Evolutionary conservation across 2,888 invertebrate genomes (phyloP), one percentile per base, ranked within the genome.

Genomic region (Timema podura): DNA sequence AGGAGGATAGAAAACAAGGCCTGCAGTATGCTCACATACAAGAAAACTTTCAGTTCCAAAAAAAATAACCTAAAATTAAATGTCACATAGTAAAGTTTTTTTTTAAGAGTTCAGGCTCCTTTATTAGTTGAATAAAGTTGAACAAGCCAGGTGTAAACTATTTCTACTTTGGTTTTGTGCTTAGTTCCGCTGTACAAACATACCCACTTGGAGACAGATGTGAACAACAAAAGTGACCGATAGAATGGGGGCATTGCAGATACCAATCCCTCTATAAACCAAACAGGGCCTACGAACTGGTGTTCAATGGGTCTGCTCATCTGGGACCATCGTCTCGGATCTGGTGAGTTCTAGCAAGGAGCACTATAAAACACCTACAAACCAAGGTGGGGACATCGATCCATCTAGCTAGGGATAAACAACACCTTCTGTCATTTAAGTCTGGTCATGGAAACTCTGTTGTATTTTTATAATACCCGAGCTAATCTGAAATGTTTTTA

Each of bases 291-390:
- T 98, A 93, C 82, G 98, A 98, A 83, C 86, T 99, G 79, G 92
- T 75, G 90, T 97, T 47, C 95, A 98, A 80, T 99, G 99, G 99
- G 89, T 97, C 64, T 95, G 96, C 69, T 94, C 97, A 2, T 97
- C 97, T 30, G 98, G 98, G 11, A 92, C 94, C 69, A 93, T 97
- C 74, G 92, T 98, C 16, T 91, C 93, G 61, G 98, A 98, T 82
- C 30, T 30, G 30, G 30, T 30, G 30, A 30, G 30, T 30, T 47
- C 30, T 30, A 30, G 30, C 30, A 30, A 30, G 30, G 30, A 30
- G 30, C 30, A 2, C 30, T 30, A 30, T 30, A n/a, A n/a, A n/a
- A n/a, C n/a, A n/a, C n/a, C n/a, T n/a, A n/a, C n/a, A n/a, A n/a
- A n/a, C n/a, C n/a, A n/a, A n/a, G n/a, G n/a, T n/a, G n/a, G n/a